These are phyloP conservation scores for Dipus sagitta DNA, from an alignment of 2,797 vertebrate genomes.

Conservation along the genomic window DNA sequence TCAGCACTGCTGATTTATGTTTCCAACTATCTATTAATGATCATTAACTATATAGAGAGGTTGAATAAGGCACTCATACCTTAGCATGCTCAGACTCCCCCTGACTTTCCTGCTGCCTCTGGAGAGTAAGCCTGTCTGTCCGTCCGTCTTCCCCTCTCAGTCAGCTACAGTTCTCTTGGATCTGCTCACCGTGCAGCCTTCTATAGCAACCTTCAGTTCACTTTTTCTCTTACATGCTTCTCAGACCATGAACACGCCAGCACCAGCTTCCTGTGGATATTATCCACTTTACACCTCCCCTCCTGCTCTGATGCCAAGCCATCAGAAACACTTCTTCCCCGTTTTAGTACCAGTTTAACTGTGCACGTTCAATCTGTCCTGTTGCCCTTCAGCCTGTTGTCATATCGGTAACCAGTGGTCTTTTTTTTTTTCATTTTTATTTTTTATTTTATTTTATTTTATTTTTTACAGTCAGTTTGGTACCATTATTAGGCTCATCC, in stretches of 20 bases:
- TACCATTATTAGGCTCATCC: no score
- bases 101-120: not conserved
- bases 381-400: not conserved
- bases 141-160: not conserved
- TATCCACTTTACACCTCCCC: not conserved
- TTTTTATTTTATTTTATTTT: no score
- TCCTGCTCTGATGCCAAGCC: not conserved
- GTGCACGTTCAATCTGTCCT: not conserved
- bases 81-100: not conserved
- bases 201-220: not conserved
- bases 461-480: no score
- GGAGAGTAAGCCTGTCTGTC: not conserved
- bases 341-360: not conserved
- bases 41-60: slow-evolving; percentile 20
- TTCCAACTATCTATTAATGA: slow-evolving; percentile 33
- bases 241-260: not conserved
- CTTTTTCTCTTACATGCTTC: not conserved
- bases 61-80: not conserved
- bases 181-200: slow-evolving; percentile 11
- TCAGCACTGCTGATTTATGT: not conserved
- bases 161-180: not conserved
- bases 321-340: slow-evolving; percentile 15
- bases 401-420: not conserved
- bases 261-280: slow-evolving; percentile 15
- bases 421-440: no score